Evolutionary conservation across 1,140 invertebrate genomes (phyloP), one percentile per base, ranked within the genome.

Genomic region (Gerris buenoi): DNA sequence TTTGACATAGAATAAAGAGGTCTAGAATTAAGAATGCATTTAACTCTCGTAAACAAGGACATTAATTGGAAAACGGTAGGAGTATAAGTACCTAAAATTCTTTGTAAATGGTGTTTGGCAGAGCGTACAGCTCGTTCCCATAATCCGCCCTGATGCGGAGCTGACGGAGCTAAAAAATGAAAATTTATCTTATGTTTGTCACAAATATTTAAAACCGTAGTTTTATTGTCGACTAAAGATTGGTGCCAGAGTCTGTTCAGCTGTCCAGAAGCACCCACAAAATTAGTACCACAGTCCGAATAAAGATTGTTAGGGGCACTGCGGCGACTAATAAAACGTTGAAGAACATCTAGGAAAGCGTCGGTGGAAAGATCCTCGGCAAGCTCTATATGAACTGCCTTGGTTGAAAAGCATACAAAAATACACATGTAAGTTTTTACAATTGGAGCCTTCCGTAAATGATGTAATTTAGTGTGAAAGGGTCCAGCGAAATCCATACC

Each of bases 131-230:
- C 75, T 2, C 73, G 70, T 70, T 81, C 79, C 72, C 76, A 79
- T 22, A 78, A 26, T 22, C 76, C 78, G 15, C 78, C 78, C 65
- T 79, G 76, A 71, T 80, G 76, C 1, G 76, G 73, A 13, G 75
- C 73, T 10, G 62, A 23, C 22, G 79, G 74, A 1, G 79, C 77
- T 66, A 76, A 78, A 67, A 80, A 79, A 46, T 76, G 65, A 77
- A 78, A 81, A 10, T 46, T 46, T 10, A 46, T 46, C 18, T 46
- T 18, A 46, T 46, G 33, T 10, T 5, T 46, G 33, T 18, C 18
- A 46, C 33, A 46, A 18, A 46, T 10, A 18, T 46, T 18, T 10
- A 46, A 18, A 5, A 46, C 5, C 5, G 33, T 10, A 46, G 5
- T 18, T 46, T 46, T 46, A 18, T 46, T 46, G 33, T 46, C 33